These are phyloP conservation scores for Pyralis farinalis DNA, from an alignment of 2,888 invertebrate genomes.

Conservation along the genomic window DNA sequence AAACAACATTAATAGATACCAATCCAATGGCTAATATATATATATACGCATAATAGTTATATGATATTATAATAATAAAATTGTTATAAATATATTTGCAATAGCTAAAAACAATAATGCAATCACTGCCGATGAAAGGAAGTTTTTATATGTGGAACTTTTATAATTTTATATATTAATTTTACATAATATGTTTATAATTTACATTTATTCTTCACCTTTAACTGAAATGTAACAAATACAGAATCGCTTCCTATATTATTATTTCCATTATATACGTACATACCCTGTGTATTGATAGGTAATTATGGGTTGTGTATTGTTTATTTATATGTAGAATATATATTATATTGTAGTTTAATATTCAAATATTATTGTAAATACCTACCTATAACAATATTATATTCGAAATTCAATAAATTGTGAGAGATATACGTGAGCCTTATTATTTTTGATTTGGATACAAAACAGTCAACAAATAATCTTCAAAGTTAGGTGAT, in stretches of 20 bases:
- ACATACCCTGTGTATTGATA: neutral
- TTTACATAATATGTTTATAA: slow-evolving; percentile 20
- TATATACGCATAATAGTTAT: slow-evolving; percentile 2
- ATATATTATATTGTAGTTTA: slow-evolving; percentile 47
- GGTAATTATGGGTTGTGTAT: slow-evolving; percentile 58
- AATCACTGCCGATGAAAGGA: slow-evolving; percentile 49
- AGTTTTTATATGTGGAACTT: slow-evolving; percentile 21
- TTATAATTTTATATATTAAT: slow-evolving; percentile 23
- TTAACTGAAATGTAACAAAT: neutral
- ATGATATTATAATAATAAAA: slow-evolving; percentile 7
- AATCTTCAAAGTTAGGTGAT: too few relatives aligned
- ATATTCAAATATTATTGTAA: slow-evolving; percentile 62
- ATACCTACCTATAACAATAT: slow-evolving; percentile 61
- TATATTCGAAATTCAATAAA: slow-evolving; percentile 71
- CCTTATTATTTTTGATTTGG: slow-evolving; percentile 20
- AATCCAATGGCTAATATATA: slow-evolving; percentile 4
- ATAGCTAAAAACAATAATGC: slow-evolving; percentile 22
- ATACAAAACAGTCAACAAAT: too few relatives aligned
- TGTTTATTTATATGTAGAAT: slow-evolving; percentile 53
- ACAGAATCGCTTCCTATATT: neutral
- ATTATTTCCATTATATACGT: neutral
- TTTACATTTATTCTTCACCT: slow-evolving; percentile 21
- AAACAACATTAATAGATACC: slow-evolving; percentile 10
- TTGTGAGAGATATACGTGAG: slow-evolving; percentile 35
- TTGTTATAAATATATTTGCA: slow-evolving; percentile 19